A percentile compares a stretch with the other conserved stretches of the same genome.
phyloP scores from a whole-genome alignment of 2,113 vertebrate genomes.

The Oophaga pumilio region DNA sequence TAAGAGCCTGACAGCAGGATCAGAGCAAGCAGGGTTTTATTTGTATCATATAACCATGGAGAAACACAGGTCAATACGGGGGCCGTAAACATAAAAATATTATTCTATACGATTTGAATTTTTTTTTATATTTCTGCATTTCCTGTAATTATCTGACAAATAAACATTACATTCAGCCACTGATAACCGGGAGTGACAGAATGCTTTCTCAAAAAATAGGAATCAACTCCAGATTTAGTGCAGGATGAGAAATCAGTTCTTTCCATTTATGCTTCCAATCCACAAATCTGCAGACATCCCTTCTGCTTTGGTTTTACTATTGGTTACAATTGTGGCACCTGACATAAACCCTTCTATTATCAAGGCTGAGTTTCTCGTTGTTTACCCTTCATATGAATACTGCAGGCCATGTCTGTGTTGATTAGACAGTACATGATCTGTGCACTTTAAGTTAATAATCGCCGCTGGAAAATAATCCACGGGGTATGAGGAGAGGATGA shows the following conservation, averaged over 20 bases:
- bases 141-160: too few relatives aligned
- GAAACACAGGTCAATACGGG: too few relatives aligned
- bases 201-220: not conserved
- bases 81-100: too few relatives aligned
- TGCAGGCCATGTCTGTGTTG: not conserved
- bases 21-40: too few relatives aligned
- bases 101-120: too few relatives aligned
- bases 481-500: not conserved
- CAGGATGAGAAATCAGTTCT: not conserved
- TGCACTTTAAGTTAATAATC: not conserved
- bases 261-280: not conserved
- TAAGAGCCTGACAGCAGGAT: too few relatives aligned
- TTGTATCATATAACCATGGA: too few relatives aligned
- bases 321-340: not conserved
- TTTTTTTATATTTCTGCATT: too few relatives aligned
- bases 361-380: constrained; percentile 11
- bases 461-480: not conserved
- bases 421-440: not conserved
- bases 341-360: not conserved
- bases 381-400: not conserved
- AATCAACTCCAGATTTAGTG: not conserved
- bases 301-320: not conserved
- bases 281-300: not conserved
- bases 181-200: not conserved
- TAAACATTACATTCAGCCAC: too few relatives aligned